Evolutionary conservation across 1,140 invertebrate genomes (phyloP).

Genomic region (Periplaneta americana): DNA sequence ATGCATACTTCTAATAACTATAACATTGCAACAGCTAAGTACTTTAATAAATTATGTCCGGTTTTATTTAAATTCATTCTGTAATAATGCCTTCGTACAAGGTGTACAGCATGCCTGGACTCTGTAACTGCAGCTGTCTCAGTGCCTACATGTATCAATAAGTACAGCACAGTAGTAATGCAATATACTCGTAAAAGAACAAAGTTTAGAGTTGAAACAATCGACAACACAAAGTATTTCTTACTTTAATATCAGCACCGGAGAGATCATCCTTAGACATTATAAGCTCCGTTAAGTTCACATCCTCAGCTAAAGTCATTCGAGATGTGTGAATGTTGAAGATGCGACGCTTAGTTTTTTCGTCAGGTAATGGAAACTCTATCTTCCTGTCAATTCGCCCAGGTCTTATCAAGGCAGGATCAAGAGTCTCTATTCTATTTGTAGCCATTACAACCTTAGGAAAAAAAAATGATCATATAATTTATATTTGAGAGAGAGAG

Average conservation of each 20-base stretch:
- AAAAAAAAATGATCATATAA: too few species aligned
- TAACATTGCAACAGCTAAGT: too few species aligned
- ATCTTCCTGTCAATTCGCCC: constrained; percentile 99
- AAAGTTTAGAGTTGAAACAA: too few species aligned
- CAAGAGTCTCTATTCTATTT: constrained; percentile 97
- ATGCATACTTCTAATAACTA: too few species aligned
- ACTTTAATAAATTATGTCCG: too few species aligned
- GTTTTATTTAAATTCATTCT: too few species aligned
- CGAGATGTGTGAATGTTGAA: constrained; percentile 97
- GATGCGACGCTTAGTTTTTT: constrained; percentile 97
- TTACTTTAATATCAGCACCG: constrained; percentile 87
- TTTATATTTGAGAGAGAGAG: too few species aligned
- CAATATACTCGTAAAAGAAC: not conserved
- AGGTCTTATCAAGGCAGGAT: constrained; percentile 97
- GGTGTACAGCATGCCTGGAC: too few species aligned
- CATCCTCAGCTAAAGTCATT: constrained; percentile 97
- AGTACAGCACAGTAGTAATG: not conserved
- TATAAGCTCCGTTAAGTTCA: constrained; percentile 96
- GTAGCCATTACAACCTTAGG: constrained; percentile 99
- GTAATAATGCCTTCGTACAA: too few species aligned
- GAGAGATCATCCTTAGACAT: constrained; percentile 99
- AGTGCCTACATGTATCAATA: not conserved
- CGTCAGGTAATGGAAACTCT: constrained; percentile 98
- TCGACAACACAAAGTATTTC: constrained; percentile 15
- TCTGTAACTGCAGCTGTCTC: too few species aligned